Percentiles rank a stretch among this genome's conserved stretches.
These are phyloP conservation scores for Lithophane leautieri DNA, from an alignment of 2,888 invertebrate genomes.

Conservation along the genomic window DNA sequence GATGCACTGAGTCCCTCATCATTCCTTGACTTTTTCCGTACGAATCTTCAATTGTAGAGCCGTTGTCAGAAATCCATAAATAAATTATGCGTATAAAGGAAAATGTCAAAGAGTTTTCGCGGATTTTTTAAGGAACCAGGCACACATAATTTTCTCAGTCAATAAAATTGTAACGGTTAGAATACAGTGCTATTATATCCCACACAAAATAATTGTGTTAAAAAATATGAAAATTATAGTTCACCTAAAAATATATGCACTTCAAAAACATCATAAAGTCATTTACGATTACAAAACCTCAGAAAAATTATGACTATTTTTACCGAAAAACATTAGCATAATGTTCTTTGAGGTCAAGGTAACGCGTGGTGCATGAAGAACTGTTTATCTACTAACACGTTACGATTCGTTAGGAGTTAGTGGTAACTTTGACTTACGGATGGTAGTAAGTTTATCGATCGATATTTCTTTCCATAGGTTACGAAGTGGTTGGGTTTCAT, in stretches of 20 bases:
- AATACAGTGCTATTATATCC: neutral
- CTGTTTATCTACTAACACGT: neutral
- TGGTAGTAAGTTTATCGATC: too few relatives aligned
- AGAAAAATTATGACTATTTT: slow-evolving; percentile 18
- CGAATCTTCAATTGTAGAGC: too few relatives aligned
- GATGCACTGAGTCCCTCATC: too few relatives aligned
- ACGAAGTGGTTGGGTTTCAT: too few relatives aligned
- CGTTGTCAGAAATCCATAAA: too few relatives aligned
- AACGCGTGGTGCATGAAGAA: neutral
- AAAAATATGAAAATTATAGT: neutral
- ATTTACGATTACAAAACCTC: slow-evolving; percentile 34
- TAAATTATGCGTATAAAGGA: too few relatives aligned
- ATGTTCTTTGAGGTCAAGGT: slow-evolving; percentile 44
- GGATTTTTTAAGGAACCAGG: too few relatives aligned
- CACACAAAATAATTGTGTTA: neutral
- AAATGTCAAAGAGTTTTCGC: too few relatives aligned
- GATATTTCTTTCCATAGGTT: too few relatives aligned
- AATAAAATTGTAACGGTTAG: too few relatives aligned
- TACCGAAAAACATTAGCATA: slow-evolving; percentile 26
- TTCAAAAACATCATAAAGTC: slow-evolving; percentile 7
- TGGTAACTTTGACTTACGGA: neutral
- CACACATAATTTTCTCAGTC: too few relatives aligned
- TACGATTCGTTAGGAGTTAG: neutral
- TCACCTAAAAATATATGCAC: neutral
- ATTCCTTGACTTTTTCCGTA: too few relatives aligned